Evolutionary conservation across 2,888 invertebrate species (phyloP).

Genomic region (Tetragonula carbonaria): DNA sequence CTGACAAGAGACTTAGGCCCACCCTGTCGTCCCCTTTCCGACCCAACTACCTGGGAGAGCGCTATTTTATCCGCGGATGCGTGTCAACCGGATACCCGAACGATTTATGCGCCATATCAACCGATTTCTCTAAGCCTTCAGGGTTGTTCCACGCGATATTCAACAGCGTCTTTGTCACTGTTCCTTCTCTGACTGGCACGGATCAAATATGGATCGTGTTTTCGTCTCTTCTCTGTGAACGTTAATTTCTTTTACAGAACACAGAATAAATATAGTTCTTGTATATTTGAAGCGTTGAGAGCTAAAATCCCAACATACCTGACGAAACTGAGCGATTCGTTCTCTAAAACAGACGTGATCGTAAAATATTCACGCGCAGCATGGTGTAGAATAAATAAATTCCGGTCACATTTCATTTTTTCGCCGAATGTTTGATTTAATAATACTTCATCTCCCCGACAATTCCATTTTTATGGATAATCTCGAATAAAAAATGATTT

Average conservation of each 20-base stretch:
- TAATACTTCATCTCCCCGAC: no score
- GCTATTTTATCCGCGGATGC: slow-evolving; percentile 38
- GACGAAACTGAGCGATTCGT: no score
- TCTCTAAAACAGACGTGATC: no score
- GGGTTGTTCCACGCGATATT: not conserved
- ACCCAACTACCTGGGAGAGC: slow-evolving; percentile 38
- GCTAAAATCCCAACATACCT: no score
- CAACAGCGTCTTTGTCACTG: slow-evolving; percentile 19
- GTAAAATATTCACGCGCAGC: no score
- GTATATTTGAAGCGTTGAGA: no score
- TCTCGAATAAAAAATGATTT: no score
- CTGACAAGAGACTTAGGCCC: slow-evolving; percentile 56
- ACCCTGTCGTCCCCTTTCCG: slow-evolving; percentile 40
- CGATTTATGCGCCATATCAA: slow-evolving; percentile 41
- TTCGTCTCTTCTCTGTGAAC: not conserved
- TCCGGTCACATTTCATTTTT: no score
- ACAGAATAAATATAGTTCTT: no score
- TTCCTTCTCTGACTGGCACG: not conserved
- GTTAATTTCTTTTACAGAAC: not conserved
- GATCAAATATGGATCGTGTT: not conserved
- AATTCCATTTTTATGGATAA: no score
- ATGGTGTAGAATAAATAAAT: no score
- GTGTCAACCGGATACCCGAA: slow-evolving; percentile 38
- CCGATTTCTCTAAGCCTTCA: slow-evolving; percentile 4
- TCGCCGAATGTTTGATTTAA: no score